These are phyloP conservation scores for Chelon labrosus DNA, from an alignment of 2,797 vertebrate genomes.

Conservation along the genomic window DNA sequence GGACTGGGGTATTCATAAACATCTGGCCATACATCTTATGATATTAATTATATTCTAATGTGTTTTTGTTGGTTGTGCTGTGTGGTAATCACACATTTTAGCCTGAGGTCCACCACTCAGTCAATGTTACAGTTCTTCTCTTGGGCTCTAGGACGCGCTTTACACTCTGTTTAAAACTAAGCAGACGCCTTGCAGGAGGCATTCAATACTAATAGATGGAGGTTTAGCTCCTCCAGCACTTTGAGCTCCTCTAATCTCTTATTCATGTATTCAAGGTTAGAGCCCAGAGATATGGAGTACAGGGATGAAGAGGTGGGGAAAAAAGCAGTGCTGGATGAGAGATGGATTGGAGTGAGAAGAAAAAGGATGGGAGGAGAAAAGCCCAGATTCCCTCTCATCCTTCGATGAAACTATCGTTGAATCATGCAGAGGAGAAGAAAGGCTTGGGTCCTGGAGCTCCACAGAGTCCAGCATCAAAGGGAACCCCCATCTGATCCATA, in stretches of 20 bases:
- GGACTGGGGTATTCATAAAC: background rate
- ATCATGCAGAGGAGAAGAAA: conserved; percentile 39
- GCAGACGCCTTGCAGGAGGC: conserved; percentile 32
- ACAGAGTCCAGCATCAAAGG: conserved; percentile 65
- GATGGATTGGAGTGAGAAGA: conserved; percentile 7
- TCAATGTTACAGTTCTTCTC: background rate
- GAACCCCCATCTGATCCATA: conserved; percentile 63
- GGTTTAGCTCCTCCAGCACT: conserved; percentile 48
- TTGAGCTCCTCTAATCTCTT: conserved; percentile 56
- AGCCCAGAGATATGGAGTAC: conserved; percentile 39
- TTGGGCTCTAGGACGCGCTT: background rate
- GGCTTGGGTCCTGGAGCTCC: conserved; percentile 29
- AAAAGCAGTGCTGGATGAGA: conserved; percentile 17
- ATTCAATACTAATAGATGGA: conserved; percentile 35
- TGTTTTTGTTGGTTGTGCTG: background rate
- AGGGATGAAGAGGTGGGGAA: conserved; percentile 20
- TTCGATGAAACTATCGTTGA: conserved; percentile 54
- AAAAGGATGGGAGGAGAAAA: conserved; percentile 30
- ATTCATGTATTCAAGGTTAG: conserved; percentile 68
- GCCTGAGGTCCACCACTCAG: background rate
- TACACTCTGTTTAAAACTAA: conserved; percentile 36
- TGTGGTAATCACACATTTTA: background rate
- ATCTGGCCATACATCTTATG: background rate
- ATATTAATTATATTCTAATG: background rate
- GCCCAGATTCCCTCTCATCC: conserved; percentile 51